phyloP scores from a whole-genome alignment of 2,888 invertebrate species.

The Euplexia lucipara region DNA sequence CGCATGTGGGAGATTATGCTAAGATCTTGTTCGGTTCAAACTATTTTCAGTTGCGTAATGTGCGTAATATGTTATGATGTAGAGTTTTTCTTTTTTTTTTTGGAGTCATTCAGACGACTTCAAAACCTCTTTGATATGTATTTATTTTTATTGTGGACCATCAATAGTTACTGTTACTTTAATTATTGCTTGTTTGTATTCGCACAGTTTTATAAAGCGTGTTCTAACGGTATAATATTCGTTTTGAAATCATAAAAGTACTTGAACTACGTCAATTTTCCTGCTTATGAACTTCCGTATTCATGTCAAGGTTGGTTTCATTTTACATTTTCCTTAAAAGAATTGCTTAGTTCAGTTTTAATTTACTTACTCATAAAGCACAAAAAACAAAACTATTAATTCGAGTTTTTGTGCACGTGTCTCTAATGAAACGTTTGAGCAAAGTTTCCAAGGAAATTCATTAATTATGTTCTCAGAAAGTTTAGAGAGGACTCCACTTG shows the following conservation, averaged over 20 bases:
- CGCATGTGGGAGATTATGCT: conserved; percentile 47
- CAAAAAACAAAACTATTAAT: conserved; percentile 48
- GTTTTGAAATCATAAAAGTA: not conserved
- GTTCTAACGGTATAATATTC: not conserved
- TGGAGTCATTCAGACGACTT: not conserved
- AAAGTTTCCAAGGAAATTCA: conserved; percentile 61
- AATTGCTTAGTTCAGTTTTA: conserved; percentile 18
- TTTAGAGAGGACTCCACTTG: conserved; percentile 52
- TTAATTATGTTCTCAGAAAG: conserved; percentile 60
- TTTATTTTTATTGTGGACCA: not conserved
- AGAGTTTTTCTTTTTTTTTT: conserved; percentile 1
- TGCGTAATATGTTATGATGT: conserved; percentile 31
- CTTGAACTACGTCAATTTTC: not conserved
- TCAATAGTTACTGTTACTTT: accelerated
- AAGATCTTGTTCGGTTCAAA: conserved; percentile 32
- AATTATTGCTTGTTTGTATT: too few species aligned
- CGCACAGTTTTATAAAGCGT: not conserved
- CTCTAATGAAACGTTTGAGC: conserved; percentile 57
- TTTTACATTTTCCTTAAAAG: conserved; percentile 38
- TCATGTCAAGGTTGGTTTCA: conserved; percentile 30
- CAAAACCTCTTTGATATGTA: not conserved
- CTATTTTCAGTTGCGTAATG: conserved; percentile 56
- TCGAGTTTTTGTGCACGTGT: conserved; percentile 54
- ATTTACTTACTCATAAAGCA: conserved; percentile 38
- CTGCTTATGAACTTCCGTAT: conserved; percentile 11